phyloP scores from a whole-genome alignment of 2,113 vertebrate species.

The Tachycineta bicolor region DNA sequence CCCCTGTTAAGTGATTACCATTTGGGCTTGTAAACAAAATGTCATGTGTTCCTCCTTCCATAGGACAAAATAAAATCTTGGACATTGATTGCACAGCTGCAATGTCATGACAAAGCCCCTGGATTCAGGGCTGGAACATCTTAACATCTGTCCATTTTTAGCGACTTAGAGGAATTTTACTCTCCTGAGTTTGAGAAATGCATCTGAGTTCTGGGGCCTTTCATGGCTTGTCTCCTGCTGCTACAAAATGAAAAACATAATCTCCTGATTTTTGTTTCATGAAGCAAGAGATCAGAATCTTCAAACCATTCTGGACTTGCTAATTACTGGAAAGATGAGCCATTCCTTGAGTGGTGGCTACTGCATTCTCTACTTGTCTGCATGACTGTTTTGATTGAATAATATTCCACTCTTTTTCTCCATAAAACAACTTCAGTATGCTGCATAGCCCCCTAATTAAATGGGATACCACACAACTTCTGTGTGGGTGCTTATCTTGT shows the following conservation, averaged over 20 bases:
- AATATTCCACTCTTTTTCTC: background rate
- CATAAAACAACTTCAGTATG: background rate
- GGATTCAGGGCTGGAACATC: background rate
- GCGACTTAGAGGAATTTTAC: background rate
- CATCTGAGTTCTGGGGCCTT: background rate
- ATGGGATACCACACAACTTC: background rate
- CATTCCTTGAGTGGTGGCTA: constrained; percentile 5
- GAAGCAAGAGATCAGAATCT: constrained; percentile 11
- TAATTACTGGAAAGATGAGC: constrained; percentile 30
- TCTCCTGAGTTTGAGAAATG: background rate
- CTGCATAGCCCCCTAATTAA: background rate
- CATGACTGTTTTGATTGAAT: background rate
- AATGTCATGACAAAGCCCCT: background rate
- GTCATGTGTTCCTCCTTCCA: background rate
- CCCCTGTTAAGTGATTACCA: background rate
- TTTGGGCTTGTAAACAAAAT: background rate
- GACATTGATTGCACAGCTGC: background rate
- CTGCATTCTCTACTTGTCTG: constrained; percentile 14
- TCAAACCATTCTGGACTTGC: background rate
- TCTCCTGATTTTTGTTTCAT: background rate
- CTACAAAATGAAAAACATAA: background rate
- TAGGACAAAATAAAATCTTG: background rate
- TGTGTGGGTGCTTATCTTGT: background rate
- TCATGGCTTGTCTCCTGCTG: background rate
- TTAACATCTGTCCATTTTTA: background rate